Evolutionary conservation across 2,797 vertebrate genomes (phyloP), one percentile per base, ranked within the genome.

Genomic region (Vipera latastei): DNA sequence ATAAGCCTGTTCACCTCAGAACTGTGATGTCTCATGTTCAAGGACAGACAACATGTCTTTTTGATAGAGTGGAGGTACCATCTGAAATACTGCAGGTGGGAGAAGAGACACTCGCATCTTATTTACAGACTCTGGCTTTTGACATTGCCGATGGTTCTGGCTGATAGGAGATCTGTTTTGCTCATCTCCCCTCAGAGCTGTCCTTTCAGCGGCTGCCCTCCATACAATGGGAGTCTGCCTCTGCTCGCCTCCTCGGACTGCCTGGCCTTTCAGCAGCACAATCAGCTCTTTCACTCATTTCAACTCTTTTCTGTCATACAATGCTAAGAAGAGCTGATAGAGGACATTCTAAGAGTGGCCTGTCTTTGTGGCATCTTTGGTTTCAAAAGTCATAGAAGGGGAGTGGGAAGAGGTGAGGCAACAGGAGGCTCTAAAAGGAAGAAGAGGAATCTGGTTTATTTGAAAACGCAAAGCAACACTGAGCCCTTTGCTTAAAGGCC

Each of bases 261-360:
- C 26, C 91, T 94, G 93, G 73, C 90, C 92, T 95, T 94, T 93
- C 92, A 92, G 73, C 32, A 86, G 57, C 61, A 93, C 92, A 91
- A 65, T 91, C 0, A 7, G 11, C 6, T 88, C 86, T 95, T 96
- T 91, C 93, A 92, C n/a, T 92, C n/a, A 69, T 92, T 95, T 94
- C 91, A 92, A 51, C 86, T 92, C 56, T 92, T 90, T 90, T 90
- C 56, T 56, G 14, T 93, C 20, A 48, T 89, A 25, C 56, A 65
- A 2, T 89, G 59, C 60, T 0, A 0, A 0, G 6, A 89, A 65
- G 57, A 32, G 1, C 91, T 92, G 87, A 86, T 89, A 94, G 87
- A 89, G 86, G 88, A 92, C 13, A 25, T 86, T 92, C 87, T n/a
- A 28, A 90, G 32, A 83, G 69, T n/a, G 25, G 0, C 0, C 13